Base-by-base conservation (phyloP, 2,113 vertebrate genomes). In the Sceloporus tristichus region DNA sequence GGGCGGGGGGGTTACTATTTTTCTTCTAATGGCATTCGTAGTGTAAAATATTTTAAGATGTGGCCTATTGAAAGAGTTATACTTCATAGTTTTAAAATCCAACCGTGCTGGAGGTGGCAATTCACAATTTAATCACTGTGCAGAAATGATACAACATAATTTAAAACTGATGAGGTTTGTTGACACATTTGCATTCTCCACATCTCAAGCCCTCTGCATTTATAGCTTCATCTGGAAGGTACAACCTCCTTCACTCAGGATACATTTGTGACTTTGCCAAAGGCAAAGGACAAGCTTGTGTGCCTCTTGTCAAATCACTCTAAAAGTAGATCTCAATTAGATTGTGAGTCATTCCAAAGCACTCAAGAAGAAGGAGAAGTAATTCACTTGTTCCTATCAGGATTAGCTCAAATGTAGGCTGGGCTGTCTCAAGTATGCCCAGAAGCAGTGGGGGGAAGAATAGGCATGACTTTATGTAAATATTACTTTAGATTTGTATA, bases 221-320 rank as follows among this genome's bases (percentile, higher is more conserved):
- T 70, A 84, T 0, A 42, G 85, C 78, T 74, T 85, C 83, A 81
- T 85, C 83, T n/a, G 92, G 74, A 90, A 92, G 70, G 79, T 29
- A 56, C 6, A 87, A 0, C 62, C 34, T 71, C 65, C 38, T 71
- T 71, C 29, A 89, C 71, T 91, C 53, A 40, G 19, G 27, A 79
- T n/a, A 16, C 38, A n/a, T 90, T 6, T 78, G 25, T 62, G 75
- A 62, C 91, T 91, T 93, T 91, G 54, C 42, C 70, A 85, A 59
- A 82, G 73, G 48, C 83, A 84, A 86, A 88, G 92, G 82, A 38
- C 81, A 70, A 65, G 56, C 6, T 40, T 74, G 40, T 48, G 0
- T 23, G 84, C 9, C 73, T 79, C 23, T 84, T 62, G n/a, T 84
- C 76, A 76, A 70, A 81, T 84, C 6, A 42, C 34, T 76, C 59